Percentiles rank a stretch among this genome's conserved stretches.
Evolutionary conservation across 2,888 invertebrate genomes (phyloP).

Genomic region (Yponomeuta evonymella): DNA sequence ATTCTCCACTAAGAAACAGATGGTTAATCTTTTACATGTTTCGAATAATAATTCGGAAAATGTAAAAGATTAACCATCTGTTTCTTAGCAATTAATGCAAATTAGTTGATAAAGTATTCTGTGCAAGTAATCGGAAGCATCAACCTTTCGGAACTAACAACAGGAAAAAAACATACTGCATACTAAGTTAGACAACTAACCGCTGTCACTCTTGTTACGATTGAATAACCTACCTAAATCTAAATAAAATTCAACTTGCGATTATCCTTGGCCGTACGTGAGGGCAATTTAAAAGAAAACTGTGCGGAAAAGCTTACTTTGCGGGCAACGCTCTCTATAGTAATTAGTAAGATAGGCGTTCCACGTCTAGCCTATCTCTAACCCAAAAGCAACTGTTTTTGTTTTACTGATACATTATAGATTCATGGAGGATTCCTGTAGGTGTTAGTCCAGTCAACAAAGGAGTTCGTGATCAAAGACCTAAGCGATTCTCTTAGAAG

Average conservation of each 20-base stretch:
- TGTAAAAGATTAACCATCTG: not conserved
- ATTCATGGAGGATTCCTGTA: too few relatives aligned
- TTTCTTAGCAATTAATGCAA: not conserved
- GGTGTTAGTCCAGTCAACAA: too few relatives aligned
- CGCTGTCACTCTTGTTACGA: constrained; percentile 24
- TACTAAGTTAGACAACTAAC: constrained; percentile 8
- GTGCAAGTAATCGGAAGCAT: not conserved
- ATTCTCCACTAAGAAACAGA: too few relatives aligned
- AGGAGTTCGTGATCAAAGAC: too few relatives aligned
- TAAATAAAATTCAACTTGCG: constrained; percentile 31
- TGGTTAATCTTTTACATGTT: too few relatives aligned
- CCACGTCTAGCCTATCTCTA: too few relatives aligned
- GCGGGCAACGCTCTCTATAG: too few relatives aligned
- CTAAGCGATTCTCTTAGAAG: too few relatives aligned
- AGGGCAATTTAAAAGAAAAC: constrained; percentile 36
- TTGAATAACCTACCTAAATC: constrained; percentile 27
- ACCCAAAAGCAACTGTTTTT: too few relatives aligned
- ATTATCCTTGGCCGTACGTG: constrained; percentile 48
- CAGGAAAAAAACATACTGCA: constrained; percentile 24
- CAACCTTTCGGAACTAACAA: constrained; percentile 23
- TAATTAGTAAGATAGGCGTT: too few relatives aligned
- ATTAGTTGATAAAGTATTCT: not conserved
- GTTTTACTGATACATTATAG: too few relatives aligned
- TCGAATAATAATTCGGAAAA: not conserved
- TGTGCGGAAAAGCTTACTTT: not conserved